Evolutionary conservation across 2,113 vertebrate genomes (phyloP).

Genomic region (Blennius ocellaris): DNA sequence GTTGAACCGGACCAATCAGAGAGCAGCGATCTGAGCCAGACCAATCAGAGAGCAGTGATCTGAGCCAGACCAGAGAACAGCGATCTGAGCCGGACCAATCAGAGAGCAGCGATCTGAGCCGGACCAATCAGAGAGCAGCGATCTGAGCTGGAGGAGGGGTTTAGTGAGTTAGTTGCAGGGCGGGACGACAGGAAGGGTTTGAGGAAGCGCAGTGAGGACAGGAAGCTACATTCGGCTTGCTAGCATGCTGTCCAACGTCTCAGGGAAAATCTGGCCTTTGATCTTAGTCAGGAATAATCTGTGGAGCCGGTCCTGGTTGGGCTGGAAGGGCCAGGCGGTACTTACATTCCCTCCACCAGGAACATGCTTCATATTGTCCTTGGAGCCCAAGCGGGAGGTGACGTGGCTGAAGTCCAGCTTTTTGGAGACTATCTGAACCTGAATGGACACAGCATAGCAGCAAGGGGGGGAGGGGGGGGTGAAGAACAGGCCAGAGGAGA

Average conservation of each 20-base stretch:
- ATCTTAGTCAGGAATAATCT: neutral
- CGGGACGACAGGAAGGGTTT: conserved; percentile 39
- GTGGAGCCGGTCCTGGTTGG: neutral
- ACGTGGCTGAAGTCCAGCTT: conserved; percentile 99
- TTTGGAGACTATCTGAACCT: conserved; percentile 99
- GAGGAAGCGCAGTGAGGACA: conserved; percentile 34
- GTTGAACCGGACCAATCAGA: too few relatives aligned
- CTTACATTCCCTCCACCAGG: conserved; percentile 99
- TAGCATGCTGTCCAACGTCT: conserved; percentile 49
- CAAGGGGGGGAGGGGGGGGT: conserved; percentile 70
- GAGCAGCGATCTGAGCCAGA: too few relatives aligned
- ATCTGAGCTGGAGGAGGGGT: conserved; percentile 20
- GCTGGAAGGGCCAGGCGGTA: conserved; percentile 74
- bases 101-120: neutral
- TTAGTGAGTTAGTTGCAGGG: conserved; percentile 71
- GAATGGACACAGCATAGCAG: conserved; percentile 84
- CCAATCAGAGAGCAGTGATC: too few relatives aligned
- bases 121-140: neutral
- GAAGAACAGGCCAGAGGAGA: too few relatives aligned
- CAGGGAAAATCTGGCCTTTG: neutral
- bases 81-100: neutral
- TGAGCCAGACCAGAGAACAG: too few relatives aligned
- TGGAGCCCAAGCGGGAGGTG: conserved; percentile 98
- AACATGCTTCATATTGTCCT: conserved; percentile 99
- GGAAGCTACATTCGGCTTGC: conserved; percentile 31